Conservation (phyloP, 2,888 invertebrate species). For the Cremastinae sp. region DNA sequence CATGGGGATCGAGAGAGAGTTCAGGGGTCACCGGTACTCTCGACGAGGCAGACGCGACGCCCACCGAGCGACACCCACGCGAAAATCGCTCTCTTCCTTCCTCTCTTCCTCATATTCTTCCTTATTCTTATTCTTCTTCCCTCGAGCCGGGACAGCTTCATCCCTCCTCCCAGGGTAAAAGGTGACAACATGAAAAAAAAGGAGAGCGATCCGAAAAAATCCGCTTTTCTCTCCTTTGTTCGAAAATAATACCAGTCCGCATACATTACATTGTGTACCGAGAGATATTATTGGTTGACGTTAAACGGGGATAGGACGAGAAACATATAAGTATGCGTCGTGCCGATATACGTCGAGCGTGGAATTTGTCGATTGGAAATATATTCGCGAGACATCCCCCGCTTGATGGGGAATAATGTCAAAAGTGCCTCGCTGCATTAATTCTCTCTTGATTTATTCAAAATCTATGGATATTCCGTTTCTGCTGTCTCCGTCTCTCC, state of each 20-base stretch:
- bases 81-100: constrained; percentile 67
- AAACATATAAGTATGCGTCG: too few species aligned
- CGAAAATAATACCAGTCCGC: neutral
- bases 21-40: constrained; percentile 78
- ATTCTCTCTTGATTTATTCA: constrained; percentile 1
- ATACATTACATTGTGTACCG: too few species aligned
- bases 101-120: constrained; percentile 60
- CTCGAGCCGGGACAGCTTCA: constrained; percentile 9
- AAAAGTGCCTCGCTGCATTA: constrained; percentile 36
- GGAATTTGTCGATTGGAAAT: too few species aligned
- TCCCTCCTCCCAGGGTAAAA: constrained; percentile 16
- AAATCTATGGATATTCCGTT: too few species aligned
- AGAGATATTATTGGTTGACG: too few species aligned
- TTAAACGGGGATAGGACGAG: too few species aligned
- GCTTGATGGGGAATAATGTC: too few species aligned
- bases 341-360: too few species aligned
- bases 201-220: constrained; percentile 1
- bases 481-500: constrained; percentile 10
- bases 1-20: constrained; percentile 67
- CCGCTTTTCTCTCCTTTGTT: neutral
- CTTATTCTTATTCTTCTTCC: constrained; percentile 57
- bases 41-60: constrained; percentile 79
- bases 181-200: neutral
- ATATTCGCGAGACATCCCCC: too few species aligned
- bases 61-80: constrained; percentile 80